phyloP scores from a whole-genome alignment of 2,113 vertebrate species.

The Merops nubicus region DNA sequence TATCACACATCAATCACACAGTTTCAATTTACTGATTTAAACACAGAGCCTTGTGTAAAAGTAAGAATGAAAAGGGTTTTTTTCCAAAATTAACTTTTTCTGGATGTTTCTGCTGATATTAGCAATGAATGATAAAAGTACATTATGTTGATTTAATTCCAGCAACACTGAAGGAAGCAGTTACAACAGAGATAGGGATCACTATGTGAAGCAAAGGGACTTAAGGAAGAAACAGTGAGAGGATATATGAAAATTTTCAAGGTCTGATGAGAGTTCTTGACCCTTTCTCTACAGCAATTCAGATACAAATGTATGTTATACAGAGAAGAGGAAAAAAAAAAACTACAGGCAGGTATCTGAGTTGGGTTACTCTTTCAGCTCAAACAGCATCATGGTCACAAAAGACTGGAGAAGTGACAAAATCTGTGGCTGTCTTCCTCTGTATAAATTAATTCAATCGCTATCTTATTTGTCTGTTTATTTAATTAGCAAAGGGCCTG shows the following conservation, averaged over 20 bases:
- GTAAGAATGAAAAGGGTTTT: not conserved
- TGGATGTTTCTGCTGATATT: not conserved
- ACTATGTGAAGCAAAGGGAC: not conserved
- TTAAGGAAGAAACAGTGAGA: not conserved
- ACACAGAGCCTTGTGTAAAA: not conserved
- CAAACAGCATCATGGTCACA: not conserved
- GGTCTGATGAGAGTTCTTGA: not conserved
- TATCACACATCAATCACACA: not conserved
- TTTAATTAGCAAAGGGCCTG: not conserved
- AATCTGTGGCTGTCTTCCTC: not conserved
- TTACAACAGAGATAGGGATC: not conserved
- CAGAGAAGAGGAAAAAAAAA: accelerated
- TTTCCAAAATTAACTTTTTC: not conserved
- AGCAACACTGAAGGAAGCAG: not conserved
- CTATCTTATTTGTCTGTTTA: not conserved
- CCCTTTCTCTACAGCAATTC: not conserved
- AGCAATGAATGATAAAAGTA: not conserved
- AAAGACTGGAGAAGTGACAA: not conserved
- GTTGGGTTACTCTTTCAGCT: not conserved
- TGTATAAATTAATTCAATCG: not conserved
- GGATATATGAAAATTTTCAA: not conserved
- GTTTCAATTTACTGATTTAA: not conserved
- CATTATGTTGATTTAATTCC: not conserved
- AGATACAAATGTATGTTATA: not conserved
- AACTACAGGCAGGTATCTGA: accelerated